Evolutionary conservation across 30 jellyfish, hydroid and myxozoan genomes (phyloP).

Genomic region (Clytia hemisphaerica): DNA sequence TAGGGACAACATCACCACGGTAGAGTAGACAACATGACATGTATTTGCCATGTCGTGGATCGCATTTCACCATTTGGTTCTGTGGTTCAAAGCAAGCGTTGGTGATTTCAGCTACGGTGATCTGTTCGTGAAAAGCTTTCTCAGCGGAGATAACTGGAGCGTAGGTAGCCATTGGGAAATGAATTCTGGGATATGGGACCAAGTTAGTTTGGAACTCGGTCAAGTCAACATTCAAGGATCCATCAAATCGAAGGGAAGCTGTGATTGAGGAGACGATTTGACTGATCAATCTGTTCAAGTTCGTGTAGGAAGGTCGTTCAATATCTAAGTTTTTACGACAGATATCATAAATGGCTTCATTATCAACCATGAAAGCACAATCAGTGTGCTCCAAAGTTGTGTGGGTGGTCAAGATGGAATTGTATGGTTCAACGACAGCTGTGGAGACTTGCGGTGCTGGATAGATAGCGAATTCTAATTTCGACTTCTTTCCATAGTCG

Average conservation of each 20-base stretch:
- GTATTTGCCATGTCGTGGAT: conserved; percentile 27
- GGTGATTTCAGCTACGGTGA: conserved; percentile 14
- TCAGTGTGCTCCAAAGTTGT: conserved; percentile 28
- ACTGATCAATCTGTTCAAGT: conserved; percentile 32
- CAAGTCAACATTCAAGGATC: conserved; percentile 27
- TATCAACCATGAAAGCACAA: conserved; percentile 23
- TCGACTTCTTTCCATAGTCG: conserved; percentile 38
- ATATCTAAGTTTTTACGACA: conserved; percentile 18
- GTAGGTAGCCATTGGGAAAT: conserved; percentile 39
- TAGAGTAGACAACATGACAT: conserved; percentile 36
- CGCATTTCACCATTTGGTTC: conserved; percentile 32
- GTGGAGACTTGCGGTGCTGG: conserved; percentile 47
- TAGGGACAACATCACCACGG: conserved; percentile 42
- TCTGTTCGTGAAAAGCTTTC: conserved; percentile 17
- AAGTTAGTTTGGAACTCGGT: conserved; percentile 43
- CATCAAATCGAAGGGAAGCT: conserved; percentile 34
- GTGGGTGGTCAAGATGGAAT: conserved; percentile 25
- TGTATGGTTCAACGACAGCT: conserved; percentile 43
- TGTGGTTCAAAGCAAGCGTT: conserved; percentile 14
- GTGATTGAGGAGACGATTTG: conserved; percentile 35
- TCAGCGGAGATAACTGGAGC: conserved; percentile 29
- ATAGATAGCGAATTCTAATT: conserved; percentile 26
- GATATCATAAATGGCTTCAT: conserved; percentile 30
- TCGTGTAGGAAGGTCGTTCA: conserved; percentile 34
- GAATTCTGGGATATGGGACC: conserved; percentile 36